Conservation (phyloP, 2,113 vertebrate genomes). For the Cichladusa arquata region DNA sequence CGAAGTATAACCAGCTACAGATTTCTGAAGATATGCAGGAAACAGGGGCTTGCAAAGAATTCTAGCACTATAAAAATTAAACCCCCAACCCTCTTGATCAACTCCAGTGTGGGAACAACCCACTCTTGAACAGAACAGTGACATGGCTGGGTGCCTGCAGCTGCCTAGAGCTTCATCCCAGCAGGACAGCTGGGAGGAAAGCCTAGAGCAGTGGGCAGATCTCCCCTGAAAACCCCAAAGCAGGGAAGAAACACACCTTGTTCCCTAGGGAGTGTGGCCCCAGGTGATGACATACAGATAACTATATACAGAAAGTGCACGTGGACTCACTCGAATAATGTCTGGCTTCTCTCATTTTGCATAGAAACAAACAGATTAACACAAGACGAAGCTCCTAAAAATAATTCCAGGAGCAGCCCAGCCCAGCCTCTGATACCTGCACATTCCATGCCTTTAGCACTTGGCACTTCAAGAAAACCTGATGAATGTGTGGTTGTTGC, state of each 20-base stretch:
- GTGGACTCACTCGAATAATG: fast-evolving
- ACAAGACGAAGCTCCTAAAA: not conserved
- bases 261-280: not conserved
- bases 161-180: not conserved
- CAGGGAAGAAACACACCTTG: not conserved
- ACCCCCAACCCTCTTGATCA: not conserved
- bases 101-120: not conserved
- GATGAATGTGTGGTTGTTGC: fast-evolving
- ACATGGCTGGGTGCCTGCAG: not conserved
- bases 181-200: not conserved
- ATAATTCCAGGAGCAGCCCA: not conserved
- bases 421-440: not conserved
- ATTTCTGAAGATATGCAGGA: not conserved
- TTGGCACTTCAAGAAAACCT: not conserved
- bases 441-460: not conserved
- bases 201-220: not conserved
- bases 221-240: not conserved
- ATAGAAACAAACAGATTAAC: not conserved
- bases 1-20: not conserved
- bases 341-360: not conserved
- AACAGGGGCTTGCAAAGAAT: not conserved
- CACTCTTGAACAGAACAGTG: not conserved
- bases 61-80: not conserved
- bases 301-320: fast-evolving
- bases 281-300: fast-evolving